Evolutionary conservation across 2,113 vertebrate genomes (phyloP).

Genomic region (Alectura lathami): DNA sequence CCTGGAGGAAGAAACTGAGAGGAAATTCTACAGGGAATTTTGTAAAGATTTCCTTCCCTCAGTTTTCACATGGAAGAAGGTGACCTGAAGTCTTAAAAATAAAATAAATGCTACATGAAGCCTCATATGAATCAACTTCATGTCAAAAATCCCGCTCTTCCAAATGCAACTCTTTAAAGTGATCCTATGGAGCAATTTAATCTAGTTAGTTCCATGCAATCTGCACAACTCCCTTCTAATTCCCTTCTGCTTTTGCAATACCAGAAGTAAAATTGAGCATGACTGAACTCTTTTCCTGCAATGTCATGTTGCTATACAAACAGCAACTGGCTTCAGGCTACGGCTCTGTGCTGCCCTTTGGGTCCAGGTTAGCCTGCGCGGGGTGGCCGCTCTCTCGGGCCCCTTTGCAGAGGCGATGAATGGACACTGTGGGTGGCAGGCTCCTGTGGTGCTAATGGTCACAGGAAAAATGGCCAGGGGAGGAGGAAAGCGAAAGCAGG

Average conservation of each 20-base stretch:
- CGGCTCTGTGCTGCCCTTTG: not conserved
- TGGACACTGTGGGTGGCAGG: constrained; percentile 46
- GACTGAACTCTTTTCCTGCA: constrained; percentile 25
- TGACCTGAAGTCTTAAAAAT: not conserved
- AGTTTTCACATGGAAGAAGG: not conserved
- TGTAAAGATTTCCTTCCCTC: not conserved
- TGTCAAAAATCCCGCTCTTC: not conserved
- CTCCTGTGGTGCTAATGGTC: constrained; percentile 2
- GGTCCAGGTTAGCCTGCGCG: constrained; percentile 6
- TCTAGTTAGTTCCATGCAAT: not conserved
- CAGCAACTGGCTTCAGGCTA: not conserved
- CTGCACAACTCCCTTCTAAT: not conserved
- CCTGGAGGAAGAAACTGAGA: not conserved
- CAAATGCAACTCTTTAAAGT: not conserved
- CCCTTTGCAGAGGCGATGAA: constrained; percentile 26
- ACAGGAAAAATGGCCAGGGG: not conserved
- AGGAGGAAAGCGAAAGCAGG: constrained; percentile 37
- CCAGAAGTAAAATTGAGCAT: constrained; percentile 36
- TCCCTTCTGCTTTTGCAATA: constrained; percentile 11
- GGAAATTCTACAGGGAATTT: not conserved
- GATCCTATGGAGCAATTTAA: not conserved
- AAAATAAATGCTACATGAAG: constrained; percentile 12
- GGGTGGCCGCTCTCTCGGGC: not conserved
- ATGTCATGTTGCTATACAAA: constrained; percentile 15
- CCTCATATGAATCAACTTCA: not conserved